phyloP scores from a whole-genome alignment of 2,113 vertebrate species.

The Passerina amoena region DNA sequence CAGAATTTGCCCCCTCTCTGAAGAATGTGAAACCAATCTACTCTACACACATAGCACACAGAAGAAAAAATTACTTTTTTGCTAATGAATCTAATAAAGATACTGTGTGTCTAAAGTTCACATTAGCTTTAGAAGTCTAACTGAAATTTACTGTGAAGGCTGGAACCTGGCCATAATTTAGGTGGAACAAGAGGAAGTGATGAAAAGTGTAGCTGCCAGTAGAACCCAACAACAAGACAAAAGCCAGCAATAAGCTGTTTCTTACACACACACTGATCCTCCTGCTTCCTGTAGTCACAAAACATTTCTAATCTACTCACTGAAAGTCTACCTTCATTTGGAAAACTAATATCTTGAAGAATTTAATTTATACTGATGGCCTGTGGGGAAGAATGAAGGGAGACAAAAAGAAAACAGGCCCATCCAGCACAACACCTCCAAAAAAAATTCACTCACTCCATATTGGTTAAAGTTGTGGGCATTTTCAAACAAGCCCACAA shows the following conservation, averaged over 20 bases:
- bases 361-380: neutral
- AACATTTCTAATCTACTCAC: neutral
- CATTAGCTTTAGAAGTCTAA: neutral
- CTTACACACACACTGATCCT: neutral
- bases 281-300: neutral
- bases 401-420: neutral
- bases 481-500: neutral
- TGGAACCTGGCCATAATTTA: neutral
- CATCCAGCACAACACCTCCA: neutral
- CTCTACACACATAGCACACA: rapidly evolving
- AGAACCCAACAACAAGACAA: neutral
- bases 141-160: neutral
- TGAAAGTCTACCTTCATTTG: neutral
- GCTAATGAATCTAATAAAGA: neutral
- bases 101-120: neutral
- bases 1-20: neutral
- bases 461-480: neutral
- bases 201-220: neutral
- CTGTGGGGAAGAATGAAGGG: neutral
- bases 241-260: neutral
- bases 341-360: neutral
- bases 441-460: neutral
- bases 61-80: neutral
- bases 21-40: neutral
- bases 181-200: neutral